Conservation (phyloP, 1,140 invertebrate species). For the Gyrodactylus bullatarudis region DNA sequence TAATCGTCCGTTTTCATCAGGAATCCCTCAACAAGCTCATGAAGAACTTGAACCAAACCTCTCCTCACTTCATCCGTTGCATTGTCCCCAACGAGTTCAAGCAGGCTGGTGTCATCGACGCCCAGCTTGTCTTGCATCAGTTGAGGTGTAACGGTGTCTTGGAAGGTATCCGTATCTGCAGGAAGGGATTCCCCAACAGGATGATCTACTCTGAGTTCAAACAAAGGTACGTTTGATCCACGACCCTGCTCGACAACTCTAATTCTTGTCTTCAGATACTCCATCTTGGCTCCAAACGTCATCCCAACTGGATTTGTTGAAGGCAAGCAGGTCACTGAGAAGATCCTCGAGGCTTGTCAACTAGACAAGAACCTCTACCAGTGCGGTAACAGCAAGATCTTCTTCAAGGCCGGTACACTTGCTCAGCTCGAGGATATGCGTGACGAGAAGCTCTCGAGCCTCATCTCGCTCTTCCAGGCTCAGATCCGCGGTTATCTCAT, state of each 20-base stretch:
- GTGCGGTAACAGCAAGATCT: constrained; percentile 83
- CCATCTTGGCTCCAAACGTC: constrained; percentile 59
- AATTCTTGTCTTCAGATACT: constrained; percentile 35
- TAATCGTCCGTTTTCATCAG: constrained; percentile 16
- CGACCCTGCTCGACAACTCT: neutral
- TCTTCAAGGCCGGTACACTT: constrained; percentile 97
- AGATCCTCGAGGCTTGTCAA: constrained; percentile 39
- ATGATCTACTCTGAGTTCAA: constrained; percentile 99
- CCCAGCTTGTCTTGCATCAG: constrained; percentile 79
- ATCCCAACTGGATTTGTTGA: constrained; percentile 37
- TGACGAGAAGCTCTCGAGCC: constrained; percentile 86
- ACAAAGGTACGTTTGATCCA: constrained; percentile 37
- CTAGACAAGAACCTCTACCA: constrained; percentile 54
- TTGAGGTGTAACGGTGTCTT: constrained; percentile 99
- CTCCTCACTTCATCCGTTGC: constrained; percentile 96
- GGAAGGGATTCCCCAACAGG: constrained; percentile 99
- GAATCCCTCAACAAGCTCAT: constrained; percentile 88
- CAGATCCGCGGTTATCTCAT: constrained; percentile 54
- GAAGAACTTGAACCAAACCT: constrained; percentile 66
- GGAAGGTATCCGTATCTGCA: constrained; percentile 99
- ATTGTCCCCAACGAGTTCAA: constrained; percentile 98
- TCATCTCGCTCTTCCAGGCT: constrained; percentile 89
- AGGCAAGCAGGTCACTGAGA: constrained; percentile 41
- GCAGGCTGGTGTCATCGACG: constrained; percentile 75
- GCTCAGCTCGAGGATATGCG: constrained; percentile 99